Evolutionary conservation across 2,113 vertebrate species (phyloP), one percentile per base, ranked within the genome.

Genomic region (Malurus melanocephalus): DNA sequence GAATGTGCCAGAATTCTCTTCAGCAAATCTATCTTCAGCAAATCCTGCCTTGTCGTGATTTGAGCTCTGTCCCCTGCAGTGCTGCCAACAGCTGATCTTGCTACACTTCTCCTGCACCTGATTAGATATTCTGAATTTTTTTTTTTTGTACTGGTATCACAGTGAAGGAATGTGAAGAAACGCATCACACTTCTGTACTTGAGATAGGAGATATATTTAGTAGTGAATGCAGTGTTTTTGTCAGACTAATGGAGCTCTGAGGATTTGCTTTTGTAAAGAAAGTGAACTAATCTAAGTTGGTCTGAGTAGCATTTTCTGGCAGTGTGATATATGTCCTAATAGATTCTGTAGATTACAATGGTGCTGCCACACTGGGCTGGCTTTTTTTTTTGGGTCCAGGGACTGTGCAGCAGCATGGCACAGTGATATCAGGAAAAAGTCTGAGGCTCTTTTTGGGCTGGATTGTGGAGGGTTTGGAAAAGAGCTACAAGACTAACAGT

Each of bases 301-400:
- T 32, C 21, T 22, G 19, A 53, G 3, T 6, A 56, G 52, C 26
- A 30, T 27, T 82, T 76, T 14, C 74, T 83, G 67, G 1, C 53
- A 19, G 64, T 5, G 45, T n/a, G 49, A 12, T 12, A 3, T 2
- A 3, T n/a, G 18, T 30, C 40, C 59, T 38, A 3, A 9, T 7
- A 12, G 12, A 42, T 16, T 55, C 0, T 3, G 33, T 4, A 6
- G 32, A 19, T 16, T 40, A 2, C 26, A 62, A 2, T 16, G 72
- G 38, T 82, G 76, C 33, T 69, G 17, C 33, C 30, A 62, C 30
- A 27, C 45, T 60, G 51, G 40, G 57, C 46, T 81, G 52, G 16
- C 43, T 71, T 33, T 38, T 26, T n/a, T n/a, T 35, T 35, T 66
- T 55, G 43, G 20, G 17, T 18, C 32, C 21, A 33, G 49, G 60